phyloP scores from a whole-genome alignment of 2,888 invertebrate genomes.

The Pristionchus entomophagus region DNA sequence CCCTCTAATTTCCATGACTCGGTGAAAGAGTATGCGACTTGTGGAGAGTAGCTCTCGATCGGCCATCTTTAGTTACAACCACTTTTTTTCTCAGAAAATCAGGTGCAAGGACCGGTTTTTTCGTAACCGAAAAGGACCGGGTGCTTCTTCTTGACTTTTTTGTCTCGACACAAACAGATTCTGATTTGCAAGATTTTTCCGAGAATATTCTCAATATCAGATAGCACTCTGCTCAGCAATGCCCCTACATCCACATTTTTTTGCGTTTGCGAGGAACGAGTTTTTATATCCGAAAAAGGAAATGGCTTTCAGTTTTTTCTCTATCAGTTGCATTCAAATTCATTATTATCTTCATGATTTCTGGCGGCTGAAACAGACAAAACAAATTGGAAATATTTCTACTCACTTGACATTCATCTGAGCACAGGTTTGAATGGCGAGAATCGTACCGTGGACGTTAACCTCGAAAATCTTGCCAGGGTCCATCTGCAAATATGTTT shows the following conservation, averaged over 20 bases:
- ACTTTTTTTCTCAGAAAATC: too few relatives aligned
- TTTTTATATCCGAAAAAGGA: not conserved
- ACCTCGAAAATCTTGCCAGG: slow-evolving; percentile 12
- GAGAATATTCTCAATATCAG: too few relatives aligned
- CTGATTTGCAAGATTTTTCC: too few relatives aligned
- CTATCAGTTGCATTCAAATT: not conserved
- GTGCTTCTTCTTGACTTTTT: too few relatives aligned
- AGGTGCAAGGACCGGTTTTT: too few relatives aligned
- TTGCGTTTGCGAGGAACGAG: not conserved
- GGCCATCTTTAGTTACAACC: too few relatives aligned
- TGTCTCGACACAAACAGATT: too few relatives aligned
- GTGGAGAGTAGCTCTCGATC: too few relatives aligned
- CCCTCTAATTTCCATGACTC: too few relatives aligned
- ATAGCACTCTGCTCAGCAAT: too few relatives aligned
- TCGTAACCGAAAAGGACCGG: too few relatives aligned
- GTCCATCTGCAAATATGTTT: slow-evolving; percentile 25
- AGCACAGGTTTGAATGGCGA: not conserved
- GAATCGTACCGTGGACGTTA: slow-evolving; percentile 46
- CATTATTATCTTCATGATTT: not conserved
- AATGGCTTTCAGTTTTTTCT: not conserved
- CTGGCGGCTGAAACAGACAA: not conserved
- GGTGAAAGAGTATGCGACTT: too few relatives aligned
- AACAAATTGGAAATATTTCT: not conserved
- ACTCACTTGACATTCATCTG: slow-evolving; percentile 1
- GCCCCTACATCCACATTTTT: not conserved